Base-by-base conservation (phyloP, 2,797 vertebrate species). In the Syngnathus rostellatus region DNA sequence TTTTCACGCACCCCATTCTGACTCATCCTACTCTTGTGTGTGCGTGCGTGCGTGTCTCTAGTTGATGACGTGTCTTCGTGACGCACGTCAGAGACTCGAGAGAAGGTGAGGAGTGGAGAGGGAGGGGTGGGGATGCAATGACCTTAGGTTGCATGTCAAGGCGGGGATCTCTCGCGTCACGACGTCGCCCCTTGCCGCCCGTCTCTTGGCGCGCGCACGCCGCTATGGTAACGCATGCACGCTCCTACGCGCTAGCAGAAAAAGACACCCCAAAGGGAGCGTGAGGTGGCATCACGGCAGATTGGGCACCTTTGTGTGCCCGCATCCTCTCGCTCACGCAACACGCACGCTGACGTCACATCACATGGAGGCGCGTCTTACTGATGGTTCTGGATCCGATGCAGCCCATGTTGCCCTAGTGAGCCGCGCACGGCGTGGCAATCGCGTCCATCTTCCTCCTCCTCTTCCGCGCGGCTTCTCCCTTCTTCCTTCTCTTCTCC, bases 301-400 rank as follows among this genome's bases (percentile, higher is more conserved):
- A 40, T 63, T 11, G 23, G 37, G 62, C 62, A 31, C 21, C 21
- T 43, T 46, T 4, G 31, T 50, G 63, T 76, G 31, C 3, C 7
- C 25, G 21, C 31, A 31, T 53, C 69, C 31, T 43, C 74, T 67
- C 65, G 55, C 72, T 55, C 73, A 25, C 67, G 17, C 63, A 38
- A 65, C 72, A 45, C 64, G 55, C 65, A 59, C 53, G 57, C n/a
- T 16, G 40, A 14, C 23, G 40, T 62, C 63, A 25, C 31, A 1
- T 9, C 39, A 62, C 39, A 43, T 12, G 46, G 14, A 1, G n/a
- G 60, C n/a, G 21, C 21, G 31, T 21, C 89, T 91, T 89, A 91
- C 90, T 83, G 86, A 92, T 90, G 21, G 87, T 89, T 78, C 89
- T 84, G 89, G 91, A 92, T 87, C 90, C 89, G 39, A 92, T 91